Conservation (phyloP, 2,797 vertebrate species). For the Tokudaia tokunoshimensis region DNA sequence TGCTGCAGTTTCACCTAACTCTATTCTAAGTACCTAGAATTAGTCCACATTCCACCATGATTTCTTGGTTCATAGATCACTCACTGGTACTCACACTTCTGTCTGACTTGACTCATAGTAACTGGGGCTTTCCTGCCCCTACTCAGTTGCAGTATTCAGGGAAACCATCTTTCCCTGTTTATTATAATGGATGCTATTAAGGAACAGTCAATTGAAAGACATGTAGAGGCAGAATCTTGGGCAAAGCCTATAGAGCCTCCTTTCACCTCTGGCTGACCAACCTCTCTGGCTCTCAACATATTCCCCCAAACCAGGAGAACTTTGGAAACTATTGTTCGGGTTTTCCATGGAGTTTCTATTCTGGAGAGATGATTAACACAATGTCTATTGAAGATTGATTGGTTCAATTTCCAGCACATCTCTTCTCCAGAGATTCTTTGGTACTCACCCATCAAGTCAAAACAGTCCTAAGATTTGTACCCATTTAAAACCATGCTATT, state of each 20-base stretch:
- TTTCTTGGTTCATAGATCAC: background rate
- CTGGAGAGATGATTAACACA: background rate
- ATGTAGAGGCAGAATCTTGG: too few relatives aligned
- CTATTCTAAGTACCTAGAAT: background rate
- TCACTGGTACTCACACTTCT: background rate
- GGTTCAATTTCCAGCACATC: background rate
- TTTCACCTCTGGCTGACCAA: rapidly evolving
- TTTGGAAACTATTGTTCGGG: background rate
- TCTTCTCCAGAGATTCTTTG: background rate
- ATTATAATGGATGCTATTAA: background rate
- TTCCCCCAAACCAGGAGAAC: background rate
- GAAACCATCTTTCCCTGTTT: background rate
- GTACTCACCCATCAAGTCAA: background rate
- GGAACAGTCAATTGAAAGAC: background rate
- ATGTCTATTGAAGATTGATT: background rate
- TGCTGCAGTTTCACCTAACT: background rate
- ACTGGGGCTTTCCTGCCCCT: background rate
- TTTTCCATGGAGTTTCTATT: background rate
- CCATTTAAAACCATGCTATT: background rate
- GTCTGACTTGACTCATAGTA: background rate
- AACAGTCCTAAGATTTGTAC: constrained; percentile 13
- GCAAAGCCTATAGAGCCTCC: too few relatives aligned
- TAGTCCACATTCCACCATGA: background rate
- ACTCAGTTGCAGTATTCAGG: background rate
- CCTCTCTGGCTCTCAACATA: background rate